Conservation (phyloP, 1,140 invertebrate species). For the Bilobella aurantiaca region DNA sequence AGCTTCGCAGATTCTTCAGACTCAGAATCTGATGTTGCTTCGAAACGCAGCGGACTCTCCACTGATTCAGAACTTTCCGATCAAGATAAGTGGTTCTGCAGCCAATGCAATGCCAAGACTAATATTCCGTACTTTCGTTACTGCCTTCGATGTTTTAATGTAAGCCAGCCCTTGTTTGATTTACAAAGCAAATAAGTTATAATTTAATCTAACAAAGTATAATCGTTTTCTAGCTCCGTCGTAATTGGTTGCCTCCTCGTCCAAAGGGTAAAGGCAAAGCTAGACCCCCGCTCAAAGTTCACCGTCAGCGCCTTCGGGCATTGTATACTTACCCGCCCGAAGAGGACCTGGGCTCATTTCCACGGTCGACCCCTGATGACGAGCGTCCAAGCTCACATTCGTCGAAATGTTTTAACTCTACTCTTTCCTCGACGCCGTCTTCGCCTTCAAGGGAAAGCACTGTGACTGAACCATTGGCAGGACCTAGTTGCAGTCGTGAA, state of each 20-base stretch:
- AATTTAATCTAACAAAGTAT: not conserved
- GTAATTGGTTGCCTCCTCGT: slow-evolving; percentile 27
- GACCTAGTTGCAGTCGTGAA: not conserved
- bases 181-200: too few species aligned
- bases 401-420: too few species aligned
- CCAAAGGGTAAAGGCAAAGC: slow-evolving; percentile 12
- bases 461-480: not conserved
- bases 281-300: not conserved
- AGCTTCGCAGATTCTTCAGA: slow-evolving; percentile 14
- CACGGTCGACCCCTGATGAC: not conserved
- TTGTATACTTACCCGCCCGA: not conserved
- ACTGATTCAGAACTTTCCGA: slow-evolving; percentile 24
- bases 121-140: slow-evolving; percentile 20
- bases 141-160: slow-evolving; percentile 28
- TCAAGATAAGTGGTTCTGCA: slow-evolving; percentile 21
- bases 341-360: not conserved
- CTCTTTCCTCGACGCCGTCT: too few species aligned
- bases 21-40: not conserved
- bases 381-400: not conserved
- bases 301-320: not conserved
- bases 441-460: too few species aligned
- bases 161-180: too few species aligned
- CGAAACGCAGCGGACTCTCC: not conserved
- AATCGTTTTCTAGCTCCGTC: slow-evolving; percentile 16
- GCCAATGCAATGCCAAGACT: slow-evolving; percentile 20